A percentile compares a stretch with the other conserved stretches of the same genome.
Evolutionary conservation across 2,888 invertebrate species (phyloP).

Genomic region (Macrosiphum euphorbiae): DNA sequence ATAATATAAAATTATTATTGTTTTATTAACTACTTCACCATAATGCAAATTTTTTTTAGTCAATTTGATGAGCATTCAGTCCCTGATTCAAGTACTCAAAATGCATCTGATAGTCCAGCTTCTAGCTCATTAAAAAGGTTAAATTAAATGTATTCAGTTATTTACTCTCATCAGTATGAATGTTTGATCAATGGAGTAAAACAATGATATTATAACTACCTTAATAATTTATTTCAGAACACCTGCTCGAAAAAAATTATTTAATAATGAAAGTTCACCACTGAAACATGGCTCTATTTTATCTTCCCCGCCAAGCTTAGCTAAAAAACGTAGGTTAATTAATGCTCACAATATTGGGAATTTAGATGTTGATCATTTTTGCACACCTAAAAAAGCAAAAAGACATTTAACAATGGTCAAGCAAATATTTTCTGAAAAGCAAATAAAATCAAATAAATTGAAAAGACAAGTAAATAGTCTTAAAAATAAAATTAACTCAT

Average conservation of each 20-base stretch:
- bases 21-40: neutral
- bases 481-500: neutral
- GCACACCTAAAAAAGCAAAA: neutral
- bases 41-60: neutral
- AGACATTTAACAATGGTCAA: slow-evolving; percentile 6
- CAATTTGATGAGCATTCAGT: neutral
- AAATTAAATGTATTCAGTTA: neutral
- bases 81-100: neutral
- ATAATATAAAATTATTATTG: neutral
- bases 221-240: neutral
- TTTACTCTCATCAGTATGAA: too few relatives aligned
- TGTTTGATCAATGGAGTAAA: too few relatives aligned
- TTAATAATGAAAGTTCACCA: neutral
- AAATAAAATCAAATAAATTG: neutral
- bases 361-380: neutral
- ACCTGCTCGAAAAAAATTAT: neutral
- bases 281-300: neutral
- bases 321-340: neutral
- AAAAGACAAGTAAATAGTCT: neutral
- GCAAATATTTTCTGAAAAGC: neutral
- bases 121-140: neutral
- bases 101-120: neutral
- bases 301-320: neutral
- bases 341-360: neutral
- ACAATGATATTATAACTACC: too few relatives aligned